Evolutionary conservation across 1,140 invertebrate genomes (phyloP), one percentile per base, ranked within the genome.

Genomic region (Armadillidium nasatum): DNA sequence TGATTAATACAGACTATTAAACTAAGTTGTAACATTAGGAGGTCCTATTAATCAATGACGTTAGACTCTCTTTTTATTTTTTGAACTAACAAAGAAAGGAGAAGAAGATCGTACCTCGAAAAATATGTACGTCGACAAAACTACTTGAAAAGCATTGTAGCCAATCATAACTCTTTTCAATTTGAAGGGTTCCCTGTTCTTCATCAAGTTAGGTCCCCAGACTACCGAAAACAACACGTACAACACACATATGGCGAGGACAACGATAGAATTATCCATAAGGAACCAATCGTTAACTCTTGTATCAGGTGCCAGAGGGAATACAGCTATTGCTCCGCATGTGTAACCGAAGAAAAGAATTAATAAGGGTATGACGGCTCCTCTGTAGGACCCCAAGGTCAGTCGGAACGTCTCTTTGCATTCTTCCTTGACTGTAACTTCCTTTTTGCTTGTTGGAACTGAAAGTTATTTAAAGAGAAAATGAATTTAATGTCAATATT

Each of bases 81-180:
- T 33, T 33, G 1, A 33, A 33, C 6, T 33, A 33, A 33, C 33
- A 33, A 33, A 33, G 33, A 6, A 33, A n/a, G n/a, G n/a, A n/a
- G n/a, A 33, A 33, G 6, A 33, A 33, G 6, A 60, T 60, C 76
- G 76, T 45, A 82, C 76, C 76, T 76, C 78, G 10, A 73, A 50
- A 44, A 80, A 80, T 15, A 80, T 74, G 46, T 72, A 78, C 6
- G 54, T 33, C 10, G 71, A 76, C 44, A 73, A 78, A 19, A 74
- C 74, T 0, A 80, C 79, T 44, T 80, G 79, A 43, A 80, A 76
- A 19, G 74, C 73, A 19, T 80, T 80, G 50, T 81, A 80, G 10
- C 23, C 6, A n/a, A 79, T 60, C 79, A 79, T 81, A 45, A 74
- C 19, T 0, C 23, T 33, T 50, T 74, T 74, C 4, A 79, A 69